Evolutionary conservation across 2,888 invertebrate genomes (phyloP), one percentile per base, ranked within the genome.

Genomic region (Platycheirus albimanus): DNA sequence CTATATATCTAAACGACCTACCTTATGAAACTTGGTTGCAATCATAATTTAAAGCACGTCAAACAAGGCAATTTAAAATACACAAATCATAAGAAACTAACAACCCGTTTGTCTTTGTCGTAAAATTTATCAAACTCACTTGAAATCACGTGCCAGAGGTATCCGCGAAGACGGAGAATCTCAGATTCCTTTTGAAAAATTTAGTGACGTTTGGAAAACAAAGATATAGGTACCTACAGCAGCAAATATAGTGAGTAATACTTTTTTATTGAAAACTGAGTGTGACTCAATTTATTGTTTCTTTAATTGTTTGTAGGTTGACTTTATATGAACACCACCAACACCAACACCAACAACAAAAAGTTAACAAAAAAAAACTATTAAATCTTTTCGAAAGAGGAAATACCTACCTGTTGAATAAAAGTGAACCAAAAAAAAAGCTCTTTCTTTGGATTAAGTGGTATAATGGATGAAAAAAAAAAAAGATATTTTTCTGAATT

Each of bases 211-310:
- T 52, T 52, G n/a, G 30, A 17, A n/a, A n/a, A n/a, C n/a, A n/a
- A n/a, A n/a, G n/a, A n/a, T n/a, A n/a, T n/a, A n/a, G n/a, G n/a
- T n/a, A n/a, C n/a, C n/a, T 17, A 17, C 1, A 54, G 2, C 33
- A n/a, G 19, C 15, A 54, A 19, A 33, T 15, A 52, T 17, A 17
- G 19, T 54, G 52, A 54, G 52, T 54, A 54, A 54, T 19, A 33
- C 8, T 8, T 33, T 33, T 33, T 1, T 33, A 8, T 33, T 11
- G 7, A 36, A 36, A 19, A 15, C 3, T 36, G 11, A 19, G n/a
- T 54, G 52, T 54, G 52, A 54, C 33, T 54, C 52, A 54, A 33
- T n/a, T n/a, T n/a, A n/a, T 6, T n/a, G 17, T 17, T 52, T 19
- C 11, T 54, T 54, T 1, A 11, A 17, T 19, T 54, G n/a, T 33